Evolutionary conservation across 2,113 vertebrate genomes (phyloP), one percentile per base, ranked within the genome.

Genomic region (Emydura subglobosa): DNA sequence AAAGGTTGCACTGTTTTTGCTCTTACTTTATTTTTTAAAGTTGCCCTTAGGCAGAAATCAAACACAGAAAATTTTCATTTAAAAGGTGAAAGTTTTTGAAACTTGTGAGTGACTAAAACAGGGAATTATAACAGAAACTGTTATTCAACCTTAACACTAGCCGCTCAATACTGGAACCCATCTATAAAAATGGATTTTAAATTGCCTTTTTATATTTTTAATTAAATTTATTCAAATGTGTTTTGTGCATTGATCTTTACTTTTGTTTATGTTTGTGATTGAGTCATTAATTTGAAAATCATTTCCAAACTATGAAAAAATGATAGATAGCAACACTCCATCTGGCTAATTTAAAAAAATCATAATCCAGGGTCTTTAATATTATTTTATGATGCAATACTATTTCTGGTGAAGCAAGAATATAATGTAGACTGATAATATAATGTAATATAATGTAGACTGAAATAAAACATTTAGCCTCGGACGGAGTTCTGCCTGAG

Each of bases 31-130:
- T 44, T 89, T 89, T 82, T 82, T 7, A 82, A 47, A 17, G n/a
- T 85, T 93, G 13, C 1, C 22, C 1, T 86, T 89, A 29, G 22
- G 29, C 44, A 88, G 4, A 55, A 91, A 83, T 59, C 53, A 83
- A 51, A 21, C 6, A n/a, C 7, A 39, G 47, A 92, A 54, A 4
- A 50, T 12, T 83, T 19, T 27, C 6, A 80, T 10, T 9, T 54
- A 91, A 51, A 79, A 93, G n/a, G 50, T 22, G 1, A 95, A 89
- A 83, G 84, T 44, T 34, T 85, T 50, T 49, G 31, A 93, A 92
- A 82, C 2, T 19, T 34, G 50, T 21, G 55, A 85, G 29, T 6
- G 4, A 91, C 19, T 34, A 76, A 21, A 19, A 11, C 39, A 81
- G 12, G 88, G 49, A 61, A 34, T 27, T 65, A 22, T 12, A 31